phyloP scores from a whole-genome alignment of 2,888 invertebrate species.

The Carpatolechia fugitivella region DNA sequence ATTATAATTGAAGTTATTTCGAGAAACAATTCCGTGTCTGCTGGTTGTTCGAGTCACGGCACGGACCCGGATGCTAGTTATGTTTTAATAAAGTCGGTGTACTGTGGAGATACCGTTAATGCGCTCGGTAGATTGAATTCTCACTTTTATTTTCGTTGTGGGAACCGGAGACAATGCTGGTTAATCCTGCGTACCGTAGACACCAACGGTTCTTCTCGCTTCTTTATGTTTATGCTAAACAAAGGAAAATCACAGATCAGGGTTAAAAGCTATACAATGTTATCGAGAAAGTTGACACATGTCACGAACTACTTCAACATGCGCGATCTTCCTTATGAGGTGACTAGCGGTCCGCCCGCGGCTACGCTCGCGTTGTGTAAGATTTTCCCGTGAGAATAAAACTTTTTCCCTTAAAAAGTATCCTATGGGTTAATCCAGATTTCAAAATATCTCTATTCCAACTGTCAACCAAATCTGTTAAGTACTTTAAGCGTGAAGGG shows the following conservation, averaged over 20 bases:
- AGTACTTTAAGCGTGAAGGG: too few species aligned
- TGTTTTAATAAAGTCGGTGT: slow-evolving; percentile 62
- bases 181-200: slow-evolving; percentile 33
- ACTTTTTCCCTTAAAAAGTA: too few species aligned
- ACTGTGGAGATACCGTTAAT: slow-evolving; percentile 61
- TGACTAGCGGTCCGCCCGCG: too few species aligned
- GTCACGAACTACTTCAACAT: neutral
- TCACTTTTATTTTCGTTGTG: slow-evolving; percentile 71
- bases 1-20: slow-evolving; percentile 39
- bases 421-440: too few species aligned
- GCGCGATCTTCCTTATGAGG: neutral
- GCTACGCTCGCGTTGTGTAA: too few species aligned
- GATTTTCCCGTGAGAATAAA: too few species aligned
- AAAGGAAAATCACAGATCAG: slow-evolving; percentile 6
- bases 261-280: slow-evolving; percentile 6
- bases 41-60: slow-evolving; percentile 49
- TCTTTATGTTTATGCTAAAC: slow-evolving; percentile 16
- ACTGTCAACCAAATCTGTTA: too few species aligned
- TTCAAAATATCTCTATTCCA: too few species aligned
- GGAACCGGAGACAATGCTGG: slow-evolving; percentile 46
- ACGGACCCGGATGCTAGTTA: slow-evolving; percentile 58
- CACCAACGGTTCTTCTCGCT: slow-evolving; percentile 17
- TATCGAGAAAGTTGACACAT: slow-evolving; percentile 6
- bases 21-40: slow-evolving; percentile 18
- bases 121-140: slow-evolving; percentile 55